Evolutionary conservation across 2,113 vertebrate genomes (phyloP), one percentile per base, ranked within the genome.

Genomic region (Onychostoma macrolepis): DNA sequence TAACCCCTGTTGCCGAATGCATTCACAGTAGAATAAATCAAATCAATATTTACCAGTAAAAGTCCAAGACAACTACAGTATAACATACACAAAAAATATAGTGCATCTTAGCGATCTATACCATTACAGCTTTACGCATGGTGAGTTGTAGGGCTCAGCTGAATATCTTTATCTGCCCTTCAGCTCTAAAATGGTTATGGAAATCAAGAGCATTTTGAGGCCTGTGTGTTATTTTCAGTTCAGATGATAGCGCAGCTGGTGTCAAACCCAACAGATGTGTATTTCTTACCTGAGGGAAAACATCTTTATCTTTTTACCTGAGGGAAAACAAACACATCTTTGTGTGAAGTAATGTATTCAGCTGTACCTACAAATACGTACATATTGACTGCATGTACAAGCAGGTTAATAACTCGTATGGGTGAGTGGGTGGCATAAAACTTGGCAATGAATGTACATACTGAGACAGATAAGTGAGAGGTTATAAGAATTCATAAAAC

Each of bases 351-450:
- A 45, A 72, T 41, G 33, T 72, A 72, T 36, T 2, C 11, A 75
- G n/a, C 41, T 6, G 69, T 75, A 45, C 21, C 24, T 75, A 75
- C 72, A 75, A 74, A 41, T 72, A 72, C 69, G 19, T 72, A 38
- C 36, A n/a, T 13, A 43, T 13, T 43, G 24, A n/a, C 71, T 43
- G 36, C 2, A 75, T 75, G 6, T 36, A 45, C 24, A 75, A 45
- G 41, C 41, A 75, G 38, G 72, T 45, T 75, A 75, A 75, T 75
- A 85, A 69, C 61, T 69, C 38, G 75, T 69, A 76, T 67, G 79
- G 69, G n/a, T 85, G 87, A 76, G 56, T 81, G 58, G 56, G 26
- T 58, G 58, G 75, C 19, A n/a, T 75, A 45, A 75, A 75, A 75
- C 41, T 75, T 45, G 21, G 11, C 12, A 75, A 45, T 45, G 36